Percentiles rank a stretch among this genome's conserved stretches.
Conservation (phyloP, 2,797 vertebrate species). For the Acanthurus lineatus region DNA sequence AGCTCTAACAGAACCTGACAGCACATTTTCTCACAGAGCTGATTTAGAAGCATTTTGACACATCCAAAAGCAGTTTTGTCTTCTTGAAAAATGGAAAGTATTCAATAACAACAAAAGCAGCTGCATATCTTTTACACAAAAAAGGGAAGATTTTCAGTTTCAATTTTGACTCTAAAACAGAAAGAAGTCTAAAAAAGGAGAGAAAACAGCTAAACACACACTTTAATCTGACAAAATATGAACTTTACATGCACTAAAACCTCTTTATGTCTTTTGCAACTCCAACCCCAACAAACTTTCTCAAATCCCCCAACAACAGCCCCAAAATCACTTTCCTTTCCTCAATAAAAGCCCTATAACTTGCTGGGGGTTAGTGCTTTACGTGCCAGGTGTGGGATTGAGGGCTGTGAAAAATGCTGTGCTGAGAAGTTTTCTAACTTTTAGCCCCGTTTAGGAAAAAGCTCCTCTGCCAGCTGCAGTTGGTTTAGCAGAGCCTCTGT, state of each 20-base stretch:
- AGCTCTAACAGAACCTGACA: background rate
- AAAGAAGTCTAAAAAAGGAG: background rate
- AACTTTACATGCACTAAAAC: background rate
- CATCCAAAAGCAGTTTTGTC: background rate
- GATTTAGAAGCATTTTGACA: background rate
- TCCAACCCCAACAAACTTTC: slow-evolving; percentile 17
- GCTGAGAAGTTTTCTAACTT: slow-evolving; percentile 63
- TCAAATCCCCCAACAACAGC: background rate
- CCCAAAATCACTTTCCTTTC: slow-evolving; percentile 33
- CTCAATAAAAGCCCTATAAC: slow-evolving; percentile 12
- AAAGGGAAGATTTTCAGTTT: background rate
- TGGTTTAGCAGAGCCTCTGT: slow-evolving; percentile 79
- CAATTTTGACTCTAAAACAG: background rate
- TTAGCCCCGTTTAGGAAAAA: slow-evolving; percentile 58
- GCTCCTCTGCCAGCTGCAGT: slow-evolving; percentile 71
- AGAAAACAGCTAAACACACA: background rate
- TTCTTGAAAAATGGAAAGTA: background rate
- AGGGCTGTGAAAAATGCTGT: slow-evolving; percentile 60
- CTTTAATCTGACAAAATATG: background rate
- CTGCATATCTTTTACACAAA: too few species aligned
- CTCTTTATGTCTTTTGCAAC: background rate
- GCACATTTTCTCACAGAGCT: background rate
- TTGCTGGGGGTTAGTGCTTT: slow-evolving; percentile 22
- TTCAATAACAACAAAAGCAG: too few species aligned
- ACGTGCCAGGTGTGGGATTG: slow-evolving; percentile 51